Conservation (phyloP, 2,888 invertebrate species). For the Thumatha senex region DNA sequence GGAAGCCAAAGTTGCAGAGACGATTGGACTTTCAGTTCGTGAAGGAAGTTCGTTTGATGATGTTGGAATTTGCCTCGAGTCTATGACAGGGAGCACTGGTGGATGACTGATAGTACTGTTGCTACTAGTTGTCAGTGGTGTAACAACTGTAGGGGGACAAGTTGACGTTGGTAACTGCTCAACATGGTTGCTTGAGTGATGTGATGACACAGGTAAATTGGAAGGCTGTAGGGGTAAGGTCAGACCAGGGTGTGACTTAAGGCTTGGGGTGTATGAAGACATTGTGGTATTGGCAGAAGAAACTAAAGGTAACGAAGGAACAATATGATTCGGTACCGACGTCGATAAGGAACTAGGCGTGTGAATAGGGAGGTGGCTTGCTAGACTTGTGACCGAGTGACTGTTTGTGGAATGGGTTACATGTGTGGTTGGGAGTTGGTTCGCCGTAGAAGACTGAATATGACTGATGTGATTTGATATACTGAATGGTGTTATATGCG, state of each 20-base stretch:
- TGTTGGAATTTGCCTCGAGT: conserved; percentile 64
- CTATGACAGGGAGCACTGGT: conserved; percentile 58
- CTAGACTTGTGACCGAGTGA: conserved; percentile 69
- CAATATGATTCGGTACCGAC: conserved; percentile 60
- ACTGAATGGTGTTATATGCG: conserved; percentile 71
- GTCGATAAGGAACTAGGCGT: conserved; percentile 54
- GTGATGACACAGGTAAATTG: conserved; percentile 51
- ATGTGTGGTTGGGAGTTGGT: conserved; percentile 65
- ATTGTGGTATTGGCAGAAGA: conserved; percentile 59
- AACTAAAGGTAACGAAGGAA: conserved; percentile 53
- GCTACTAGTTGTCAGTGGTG: conserved; percentile 53
- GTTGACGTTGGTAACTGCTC: conserved; percentile 53
- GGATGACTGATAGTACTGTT: conserved; percentile 63
- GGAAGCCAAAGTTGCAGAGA: conserved; percentile 87
- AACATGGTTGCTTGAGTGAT: conserved; percentile 55
- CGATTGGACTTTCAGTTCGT: conserved; percentile 62
- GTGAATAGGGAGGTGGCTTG: conserved; percentile 58
- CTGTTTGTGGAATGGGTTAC: conserved; percentile 62
- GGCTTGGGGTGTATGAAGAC: conserved; percentile 61
- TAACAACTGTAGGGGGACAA: conserved; percentile 50
- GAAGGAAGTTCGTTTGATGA: conserved; percentile 79
- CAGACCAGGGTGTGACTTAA: conserved; percentile 63
- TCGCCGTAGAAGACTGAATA: conserved; percentile 77
- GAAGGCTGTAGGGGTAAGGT: conserved; percentile 53
- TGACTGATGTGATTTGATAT: conserved; percentile 77